Evolutionary conservation across 2,797 vertebrate genomes (phyloP).

Genomic region (Pelobates cultripes): DNA sequence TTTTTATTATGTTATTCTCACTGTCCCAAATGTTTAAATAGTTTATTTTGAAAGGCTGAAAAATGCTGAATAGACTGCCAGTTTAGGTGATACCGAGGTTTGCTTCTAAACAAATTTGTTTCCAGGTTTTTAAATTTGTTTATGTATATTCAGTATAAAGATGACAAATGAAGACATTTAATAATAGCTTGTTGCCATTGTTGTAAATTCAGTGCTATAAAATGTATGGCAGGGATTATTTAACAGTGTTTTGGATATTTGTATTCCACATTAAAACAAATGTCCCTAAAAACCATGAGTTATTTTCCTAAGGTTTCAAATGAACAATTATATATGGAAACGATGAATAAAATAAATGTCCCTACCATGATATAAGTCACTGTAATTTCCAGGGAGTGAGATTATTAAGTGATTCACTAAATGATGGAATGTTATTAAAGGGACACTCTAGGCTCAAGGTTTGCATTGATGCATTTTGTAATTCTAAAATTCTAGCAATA

Average conservation of each 20-base stretch:
- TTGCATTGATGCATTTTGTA: too few species aligned
- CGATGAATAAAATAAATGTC: constrained; percentile 17
- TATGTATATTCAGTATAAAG: neutral
- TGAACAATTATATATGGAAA: constrained; percentile 35
- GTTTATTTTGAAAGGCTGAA: neutral
- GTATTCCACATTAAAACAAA: constrained; percentile 34
- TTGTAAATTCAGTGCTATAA: constrained; percentile 39
- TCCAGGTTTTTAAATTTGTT: neutral
- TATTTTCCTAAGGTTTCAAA: constrained; percentile 30
- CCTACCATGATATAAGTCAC: constrained; percentile 22
- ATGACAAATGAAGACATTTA: constrained; percentile 44
- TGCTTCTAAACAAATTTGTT: constrained; percentile 3
- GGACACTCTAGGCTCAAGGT: too few species aligned
- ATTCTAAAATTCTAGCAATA: too few species aligned
- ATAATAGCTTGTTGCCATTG: constrained; percentile 23
- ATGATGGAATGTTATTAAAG: neutral
- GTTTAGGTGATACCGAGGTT: neutral
- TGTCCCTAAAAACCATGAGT: constrained; percentile 31
- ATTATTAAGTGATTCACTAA: neutral
- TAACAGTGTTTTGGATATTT: constrained; percentile 38
- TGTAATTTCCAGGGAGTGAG: neutral
- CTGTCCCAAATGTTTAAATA: neutral
- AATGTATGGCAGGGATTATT: constrained; percentile 49
- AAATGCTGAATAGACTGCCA: neutral
- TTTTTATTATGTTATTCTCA: neutral